phyloP scores from a whole-genome alignment of 2,113 vertebrate species.

The Mirza zaza region DNA sequence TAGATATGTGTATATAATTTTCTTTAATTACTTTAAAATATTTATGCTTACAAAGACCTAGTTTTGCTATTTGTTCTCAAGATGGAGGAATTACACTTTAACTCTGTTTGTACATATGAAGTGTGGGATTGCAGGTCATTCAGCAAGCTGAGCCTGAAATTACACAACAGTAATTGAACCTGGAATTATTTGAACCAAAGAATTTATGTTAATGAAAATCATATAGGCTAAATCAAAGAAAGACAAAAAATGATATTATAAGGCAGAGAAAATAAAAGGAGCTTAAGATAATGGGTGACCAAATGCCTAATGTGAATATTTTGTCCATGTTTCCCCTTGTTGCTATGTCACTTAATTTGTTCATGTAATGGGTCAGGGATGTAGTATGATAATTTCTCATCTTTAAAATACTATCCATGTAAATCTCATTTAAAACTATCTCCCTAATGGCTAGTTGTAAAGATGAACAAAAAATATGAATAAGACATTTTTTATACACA shows the following conservation, averaged over 20 bases:
- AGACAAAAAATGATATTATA: slow-evolving; percentile 6
- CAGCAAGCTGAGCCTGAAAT: slow-evolving; percentile 2
- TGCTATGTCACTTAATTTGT: neutral
- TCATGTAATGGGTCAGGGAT: neutral
- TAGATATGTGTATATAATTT: neutral
- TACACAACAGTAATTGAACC: neutral
- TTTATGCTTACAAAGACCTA: slow-evolving; percentile 47
- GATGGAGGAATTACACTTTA: slow-evolving; percentile 19
- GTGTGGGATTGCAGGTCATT: neutral
- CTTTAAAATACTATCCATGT: neutral
- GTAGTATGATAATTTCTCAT: neutral
- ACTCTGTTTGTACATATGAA: slow-evolving; percentile 6
- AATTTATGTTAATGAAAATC: slow-evolving; percentile 41
- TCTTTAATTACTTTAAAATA: slow-evolving; percentile 41
- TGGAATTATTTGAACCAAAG: slow-evolving; percentile 17
- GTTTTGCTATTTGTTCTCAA: neutral
- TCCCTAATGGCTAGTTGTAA: neutral
- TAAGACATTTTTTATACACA: neutral
- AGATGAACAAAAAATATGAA: neutral
- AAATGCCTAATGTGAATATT: neutral
- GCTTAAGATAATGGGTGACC: neutral
- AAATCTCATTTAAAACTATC: neutral
- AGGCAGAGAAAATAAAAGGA: slow-evolving; percentile 10
- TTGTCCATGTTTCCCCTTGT: neutral
- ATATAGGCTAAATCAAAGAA: slow-evolving; percentile 8